Base-by-base conservation (phyloP, 2,797 vertebrate genomes). In the Sebastiscus tertius region DNA sequence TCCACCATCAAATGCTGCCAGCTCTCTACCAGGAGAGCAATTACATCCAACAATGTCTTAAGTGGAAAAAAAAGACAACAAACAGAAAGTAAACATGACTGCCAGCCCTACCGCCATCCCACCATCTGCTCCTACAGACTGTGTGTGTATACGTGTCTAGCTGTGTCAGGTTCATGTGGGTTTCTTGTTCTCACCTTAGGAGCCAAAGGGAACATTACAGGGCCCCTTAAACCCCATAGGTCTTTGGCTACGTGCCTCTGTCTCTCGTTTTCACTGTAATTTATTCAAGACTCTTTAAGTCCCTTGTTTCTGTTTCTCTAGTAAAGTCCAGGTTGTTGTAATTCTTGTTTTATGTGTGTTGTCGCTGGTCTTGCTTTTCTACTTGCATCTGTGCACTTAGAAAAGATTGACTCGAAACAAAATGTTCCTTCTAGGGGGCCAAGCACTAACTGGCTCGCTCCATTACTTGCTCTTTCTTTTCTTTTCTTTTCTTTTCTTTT, bases 141-240 rank as follows among this genome's bases (percentile, higher is more conserved):
- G 59, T n/a, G 31, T 68, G n/a, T 22, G 55, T 54, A 4, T 4
- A 6, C 60, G 7, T 61, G 52, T 62, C 1, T n/a, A 46, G 70
- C 14, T 63, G 69, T 73, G 83, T 81, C 16, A 55, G 49, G 56
- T 66, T 73, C 55, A 64, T 58, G 36, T 31, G 62, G 65, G 61
- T 80, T 82, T 90, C 78, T 85, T 85, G 72, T 78, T 85, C 83
- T 89, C 79, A 88, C 77, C 82, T 88, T 60, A 7, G 49, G 71
- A 80, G 73, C 72, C 77, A 80, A 85, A 69, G 55, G 54, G 68
- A 65, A 42, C 58, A 64, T 70, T 79, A 33, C 75, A 49, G 66
- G 61, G 56, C 77, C 62, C 13, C 68, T 78, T n/a, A 55, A 60
- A 73, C 61, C 54, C 75, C 34, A 52, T 67, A 79, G 60, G 26